Conservation (phyloP, 2,888 invertebrate genomes). For the Gymnocheta viridis region DNA sequence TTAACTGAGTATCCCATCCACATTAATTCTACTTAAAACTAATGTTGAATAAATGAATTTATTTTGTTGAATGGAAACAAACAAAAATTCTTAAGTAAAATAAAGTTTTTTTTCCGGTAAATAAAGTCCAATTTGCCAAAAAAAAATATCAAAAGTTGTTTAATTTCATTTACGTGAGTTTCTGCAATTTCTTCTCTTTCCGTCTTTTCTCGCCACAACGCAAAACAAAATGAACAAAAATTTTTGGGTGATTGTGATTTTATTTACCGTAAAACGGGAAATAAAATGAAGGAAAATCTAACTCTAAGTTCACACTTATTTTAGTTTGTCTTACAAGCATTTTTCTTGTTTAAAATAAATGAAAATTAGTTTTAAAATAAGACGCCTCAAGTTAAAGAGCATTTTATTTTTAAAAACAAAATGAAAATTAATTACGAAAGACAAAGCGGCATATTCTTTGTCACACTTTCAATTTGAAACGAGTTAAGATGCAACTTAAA, state of each 20-base stretch:
- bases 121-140: slow-evolving; percentile 43
- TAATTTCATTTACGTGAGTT: slow-evolving; percentile 36
- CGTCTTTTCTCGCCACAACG: not conserved
- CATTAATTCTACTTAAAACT: slow-evolving; percentile 17
- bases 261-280: slow-evolving; percentile 1
- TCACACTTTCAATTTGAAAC: no score
- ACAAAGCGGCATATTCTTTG: no score
- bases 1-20: not conserved
- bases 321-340: not conserved
- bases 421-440: no score
- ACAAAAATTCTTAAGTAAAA: not conserved
- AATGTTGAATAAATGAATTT: slow-evolving; percentile 8
- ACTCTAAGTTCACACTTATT: not conserved
- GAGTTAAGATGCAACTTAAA: no score
- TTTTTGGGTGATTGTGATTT: slow-evolving; percentile 1
- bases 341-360: not conserved
- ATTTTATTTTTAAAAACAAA: no score
- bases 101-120: slow-evolving; percentile 31
- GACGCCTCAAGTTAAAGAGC: not conserved
- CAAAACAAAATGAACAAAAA: not conserved
- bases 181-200: not conserved
- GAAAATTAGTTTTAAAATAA: not conserved
- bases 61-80: not conserved
- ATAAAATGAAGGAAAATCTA: not conserved
- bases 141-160: slow-evolving; percentile 43